Evolutionary conservation across 2,113 vertebrate species (phyloP).

Genomic region (Tauraco erythrolophus): DNA sequence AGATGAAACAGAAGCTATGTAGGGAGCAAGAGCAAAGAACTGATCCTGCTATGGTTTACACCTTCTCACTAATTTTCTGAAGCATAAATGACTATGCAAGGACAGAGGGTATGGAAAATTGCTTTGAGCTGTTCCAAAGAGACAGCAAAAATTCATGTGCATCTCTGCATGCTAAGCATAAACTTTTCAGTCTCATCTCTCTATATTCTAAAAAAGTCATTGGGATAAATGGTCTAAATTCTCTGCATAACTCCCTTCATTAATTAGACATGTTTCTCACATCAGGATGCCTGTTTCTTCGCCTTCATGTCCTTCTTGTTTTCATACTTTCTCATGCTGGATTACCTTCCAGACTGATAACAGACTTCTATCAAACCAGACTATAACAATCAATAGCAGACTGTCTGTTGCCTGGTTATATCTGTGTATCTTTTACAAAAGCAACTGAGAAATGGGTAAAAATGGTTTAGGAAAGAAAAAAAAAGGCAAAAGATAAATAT

Average conservation of each 20-base stretch:
- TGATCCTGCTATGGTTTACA: background rate
- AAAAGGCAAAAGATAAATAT: conserved; percentile 33
- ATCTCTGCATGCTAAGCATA: background rate
- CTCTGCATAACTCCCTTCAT: conserved; percentile 26
- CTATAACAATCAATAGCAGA: background rate
- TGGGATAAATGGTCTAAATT: background rate
- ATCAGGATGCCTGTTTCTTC: conserved; percentile 10
- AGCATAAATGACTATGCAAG: background rate
- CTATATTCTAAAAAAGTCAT: background rate
- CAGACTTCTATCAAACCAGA: background rate
- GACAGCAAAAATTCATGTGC: background rate
- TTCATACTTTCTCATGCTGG: background rate
- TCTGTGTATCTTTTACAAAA: conserved; percentile 47
- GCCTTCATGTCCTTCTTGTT: background rate
- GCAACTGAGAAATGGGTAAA: conserved; percentile 6
- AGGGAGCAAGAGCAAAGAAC: background rate
- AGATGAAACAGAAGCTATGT: background rate
- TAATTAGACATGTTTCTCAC: conserved; percentile 35
- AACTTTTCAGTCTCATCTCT: background rate
- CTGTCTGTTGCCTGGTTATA: background rate
- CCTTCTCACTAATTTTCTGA: background rate
- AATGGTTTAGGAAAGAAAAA: conserved; percentile 16
- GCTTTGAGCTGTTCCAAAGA: background rate
- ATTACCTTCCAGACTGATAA: conserved; percentile 50
- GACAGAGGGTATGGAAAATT: background rate